A percentile compares a stretch with the other conserved stretches of the same genome.
Evolutionary conservation across 2,888 invertebrate species (phyloP).

Genomic region (Taphrorychus bicolor): DNA sequence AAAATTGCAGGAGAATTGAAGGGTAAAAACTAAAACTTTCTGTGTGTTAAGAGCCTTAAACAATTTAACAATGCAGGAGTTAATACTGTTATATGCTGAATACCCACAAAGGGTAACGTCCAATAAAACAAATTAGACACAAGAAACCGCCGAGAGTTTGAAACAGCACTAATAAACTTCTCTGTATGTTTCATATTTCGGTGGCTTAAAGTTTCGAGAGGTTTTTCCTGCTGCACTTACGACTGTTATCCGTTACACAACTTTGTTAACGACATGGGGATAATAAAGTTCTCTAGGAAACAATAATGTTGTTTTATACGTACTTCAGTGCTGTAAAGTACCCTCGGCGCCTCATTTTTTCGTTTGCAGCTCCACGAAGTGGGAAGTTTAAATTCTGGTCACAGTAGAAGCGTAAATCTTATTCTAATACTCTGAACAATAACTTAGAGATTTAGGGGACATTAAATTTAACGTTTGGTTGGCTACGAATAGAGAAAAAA

Average conservation of each 20-base stretch:
- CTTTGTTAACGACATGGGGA: constrained; percentile 27
- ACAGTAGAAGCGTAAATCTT: neutral
- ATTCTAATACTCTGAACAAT: constrained; percentile 14
- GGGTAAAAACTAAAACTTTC: too few species aligned
- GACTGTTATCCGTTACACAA: constrained; percentile 15
- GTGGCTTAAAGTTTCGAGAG: constrained; percentile 24
- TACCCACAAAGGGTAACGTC: constrained; percentile 1
- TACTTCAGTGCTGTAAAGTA: neutral
- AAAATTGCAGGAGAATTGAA: too few species aligned
- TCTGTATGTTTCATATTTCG: constrained; percentile 22
- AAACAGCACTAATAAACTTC: constrained; percentile 21
- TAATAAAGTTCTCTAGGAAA: constrained; percentile 29
- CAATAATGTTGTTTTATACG: constrained; percentile 20
- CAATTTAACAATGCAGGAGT: neutral
- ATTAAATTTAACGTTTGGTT: constrained; percentile 28
- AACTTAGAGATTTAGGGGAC: constrained; percentile 19
- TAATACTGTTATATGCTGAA: neutral
- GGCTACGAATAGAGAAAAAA: constrained; percentile 20
- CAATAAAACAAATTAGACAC: constrained; percentile 8
- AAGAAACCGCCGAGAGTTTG: constrained; percentile 11
- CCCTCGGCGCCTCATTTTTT: neutral
- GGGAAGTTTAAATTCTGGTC: neutral
- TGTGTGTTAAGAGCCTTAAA: too few species aligned
- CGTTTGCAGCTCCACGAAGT: neutral
- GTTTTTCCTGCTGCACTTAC: constrained; percentile 30